A percentile compares a stretch with the other conserved stretches of the same genome.
Evolutionary conservation across 2,113 vertebrate genomes (phyloP).

Genomic region (Poicephalus meyeri): DNA sequence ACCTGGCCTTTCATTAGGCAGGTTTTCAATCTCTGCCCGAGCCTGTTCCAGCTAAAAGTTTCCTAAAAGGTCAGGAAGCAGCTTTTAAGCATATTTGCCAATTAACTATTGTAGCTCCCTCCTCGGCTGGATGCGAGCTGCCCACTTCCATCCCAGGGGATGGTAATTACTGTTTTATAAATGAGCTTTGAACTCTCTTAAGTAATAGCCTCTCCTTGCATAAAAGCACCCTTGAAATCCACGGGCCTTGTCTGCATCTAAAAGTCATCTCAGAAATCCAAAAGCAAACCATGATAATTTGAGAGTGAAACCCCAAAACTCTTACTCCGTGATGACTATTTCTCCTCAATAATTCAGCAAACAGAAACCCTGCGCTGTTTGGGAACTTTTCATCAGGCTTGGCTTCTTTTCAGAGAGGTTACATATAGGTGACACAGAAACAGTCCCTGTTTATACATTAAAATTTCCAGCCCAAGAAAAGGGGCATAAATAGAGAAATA

Average conservation of each 20-base stretch:
- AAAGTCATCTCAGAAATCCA: background rate
- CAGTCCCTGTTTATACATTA: fast-evolving
- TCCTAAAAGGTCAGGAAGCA: slow-evolving; percentile 37
- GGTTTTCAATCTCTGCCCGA: slow-evolving; percentile 20
- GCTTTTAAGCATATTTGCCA: slow-evolving; percentile 48
- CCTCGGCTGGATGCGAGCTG: background rate
- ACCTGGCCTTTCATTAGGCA: slow-evolving; percentile 31
- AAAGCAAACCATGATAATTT: background rate
- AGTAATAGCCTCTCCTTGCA: slow-evolving; percentile 35
- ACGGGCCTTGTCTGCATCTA: background rate
- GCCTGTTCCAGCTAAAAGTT: slow-evolving; percentile 11
- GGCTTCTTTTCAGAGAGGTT: background rate
- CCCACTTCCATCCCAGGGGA: slow-evolving; percentile 5
- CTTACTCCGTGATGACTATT: background rate
- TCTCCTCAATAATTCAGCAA: background rate
- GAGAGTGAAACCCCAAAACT: background rate
- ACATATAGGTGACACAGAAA: fast-evolving
- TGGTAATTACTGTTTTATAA: slow-evolving; percentile 54
- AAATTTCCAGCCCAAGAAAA: background rate
- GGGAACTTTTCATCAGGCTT: background rate
- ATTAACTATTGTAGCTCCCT: slow-evolving; percentile 7
- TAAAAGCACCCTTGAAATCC: slow-evolving; percentile 41
- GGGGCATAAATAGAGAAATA: background rate
- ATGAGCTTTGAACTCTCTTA: slow-evolving; percentile 48
- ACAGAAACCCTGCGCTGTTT: background rate